Evolutionary conservation across 2,797 vertebrate genomes (phyloP), one percentile per base, ranked within the genome.

Genomic region (Poecilia velifera): DNA sequence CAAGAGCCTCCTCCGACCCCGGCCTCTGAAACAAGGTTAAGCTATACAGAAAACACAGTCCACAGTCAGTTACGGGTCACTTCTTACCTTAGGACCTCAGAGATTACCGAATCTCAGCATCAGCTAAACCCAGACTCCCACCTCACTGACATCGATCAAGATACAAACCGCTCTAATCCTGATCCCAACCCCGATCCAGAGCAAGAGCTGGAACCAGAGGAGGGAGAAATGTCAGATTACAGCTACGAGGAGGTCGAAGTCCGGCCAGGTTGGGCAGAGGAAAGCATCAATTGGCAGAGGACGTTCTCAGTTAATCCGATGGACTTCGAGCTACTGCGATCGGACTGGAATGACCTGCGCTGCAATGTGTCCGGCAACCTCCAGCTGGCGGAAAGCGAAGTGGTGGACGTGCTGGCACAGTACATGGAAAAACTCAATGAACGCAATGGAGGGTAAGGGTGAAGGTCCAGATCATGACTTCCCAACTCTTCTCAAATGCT

Each of bases 341-440:
- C 98, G 0, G 98, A 99, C 94, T 99, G 98, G 98, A 99, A 99
- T 0, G 98, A 99, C 93, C 96, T 99, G 73, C 97, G 97, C 88
- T 99, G 98, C 94, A 99, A 99, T 0, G 97, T 99, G 78, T 99
- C 98, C 0, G 98, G 98, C 6, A 99, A 99, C 93, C 96, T 99
- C 73, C 98, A 99, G 95, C 97, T 99, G 89, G 92, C 95, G 0
- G 98, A 99, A 94, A 95, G 97, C 0, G 98, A 99, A 92, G 98
- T 98, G 3, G 97, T 99, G 82, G 98, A 98, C 0, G 97, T 99
- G 87, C 95, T 98, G 88, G 97, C 98, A 0, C 98, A 98, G 94
- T 99, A 99, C 94, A 99, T 99, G 98, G 98, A 99, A 94, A 97
- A 96, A 78, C 97, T 99, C 71, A 98, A 98, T 0, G 95, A 97